Evolutionary conservation across 2,888 invertebrate genomes (phyloP).

Genomic region (Ennomos fuscantarius): DNA sequence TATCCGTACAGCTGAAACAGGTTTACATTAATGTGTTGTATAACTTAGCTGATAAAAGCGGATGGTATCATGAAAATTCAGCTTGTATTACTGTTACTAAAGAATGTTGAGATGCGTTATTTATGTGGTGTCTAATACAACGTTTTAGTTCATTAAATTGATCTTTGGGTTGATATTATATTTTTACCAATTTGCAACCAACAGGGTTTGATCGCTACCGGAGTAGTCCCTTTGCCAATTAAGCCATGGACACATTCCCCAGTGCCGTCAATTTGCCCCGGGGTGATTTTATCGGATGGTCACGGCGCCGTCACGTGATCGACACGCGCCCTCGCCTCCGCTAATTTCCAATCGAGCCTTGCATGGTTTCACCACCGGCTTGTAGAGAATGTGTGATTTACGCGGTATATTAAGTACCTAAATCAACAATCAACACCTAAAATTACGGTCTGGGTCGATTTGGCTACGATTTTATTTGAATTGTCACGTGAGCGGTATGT

Average conservation of each 20-base stretch:
- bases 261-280: slow-evolving; percentile 27
- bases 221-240: no score
- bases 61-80: slow-evolving; percentile 26
- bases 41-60: slow-evolving; percentile 22
- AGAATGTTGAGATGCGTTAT: slow-evolving; percentile 11
- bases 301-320: slow-evolving; percentile 39
- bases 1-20: slow-evolving; percentile 21
- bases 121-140: not conserved
- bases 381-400: slow-evolving; percentile 1
- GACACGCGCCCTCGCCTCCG: slow-evolving; percentile 17
- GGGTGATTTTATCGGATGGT: slow-evolving; percentile 25
- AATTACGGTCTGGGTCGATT: no score
- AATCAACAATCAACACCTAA: not conserved
- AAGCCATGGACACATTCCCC: no score
- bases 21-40: slow-evolving; percentile 30
- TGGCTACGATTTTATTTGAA: no score
- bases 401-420: not conserved
- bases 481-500: no score
- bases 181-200: not conserved
- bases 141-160: no score
- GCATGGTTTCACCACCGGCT: slow-evolving; percentile 29
- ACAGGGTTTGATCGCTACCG: no score
- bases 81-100: slow-evolving; percentile 25
- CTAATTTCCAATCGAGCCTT: slow-evolving; percentile 24
- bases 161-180: no score